Conservation (phyloP, 2,113 vertebrate species). For the Pterocles orientalis region DNA sequence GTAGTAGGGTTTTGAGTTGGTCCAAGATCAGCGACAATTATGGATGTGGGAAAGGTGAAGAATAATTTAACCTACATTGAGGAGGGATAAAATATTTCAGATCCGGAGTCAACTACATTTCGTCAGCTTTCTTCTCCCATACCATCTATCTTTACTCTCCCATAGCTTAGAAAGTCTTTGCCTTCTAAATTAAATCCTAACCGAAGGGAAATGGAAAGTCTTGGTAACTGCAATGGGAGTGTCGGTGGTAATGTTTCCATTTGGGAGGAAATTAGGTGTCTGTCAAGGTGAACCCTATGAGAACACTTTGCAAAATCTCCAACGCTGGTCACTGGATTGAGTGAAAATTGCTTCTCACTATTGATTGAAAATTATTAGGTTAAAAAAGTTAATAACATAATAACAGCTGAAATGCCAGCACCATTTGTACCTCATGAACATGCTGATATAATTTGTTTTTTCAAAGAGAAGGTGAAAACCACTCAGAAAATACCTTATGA, state of each 20-base stretch:
- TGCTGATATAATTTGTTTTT: slow-evolving; percentile 58
- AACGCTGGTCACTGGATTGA: slow-evolving; percentile 25
- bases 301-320: slow-evolving; percentile 6
- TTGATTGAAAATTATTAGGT: slow-evolving; percentile 65
- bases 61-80: slow-evolving; percentile 77
- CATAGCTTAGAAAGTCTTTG: slow-evolving; percentile 66
- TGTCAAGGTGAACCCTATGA: slow-evolving; percentile 26
- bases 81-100: slow-evolving; percentile 76
- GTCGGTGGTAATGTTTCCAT: slow-evolving; percentile 27
- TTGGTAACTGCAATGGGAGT: slow-evolving; percentile 17
- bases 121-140: slow-evolving; percentile 69
- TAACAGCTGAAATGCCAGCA: slow-evolving; percentile 64
- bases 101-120: slow-evolving; percentile 72
- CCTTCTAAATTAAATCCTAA: slow-evolving; percentile 71
- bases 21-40: slow-evolving; percentile 74
- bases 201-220: slow-evolving; percentile 65
- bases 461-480: slow-evolving; percentile 57
- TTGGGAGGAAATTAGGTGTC: slow-evolving; percentile 42
- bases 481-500: slow-evolving; percentile 43
- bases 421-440: slow-evolving; percentile 40
- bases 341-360: slow-evolving; percentile 56
- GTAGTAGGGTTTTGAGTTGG: slow-evolving; percentile 75
- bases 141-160: slow-evolving; percentile 66
- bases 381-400: slow-evolving; percentile 61
- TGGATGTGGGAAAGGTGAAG: slow-evolving; percentile 77